Conservation (phyloP, 37 sponge, comb jelly and placozoan species). For the Beroe forskalii region DNA sequence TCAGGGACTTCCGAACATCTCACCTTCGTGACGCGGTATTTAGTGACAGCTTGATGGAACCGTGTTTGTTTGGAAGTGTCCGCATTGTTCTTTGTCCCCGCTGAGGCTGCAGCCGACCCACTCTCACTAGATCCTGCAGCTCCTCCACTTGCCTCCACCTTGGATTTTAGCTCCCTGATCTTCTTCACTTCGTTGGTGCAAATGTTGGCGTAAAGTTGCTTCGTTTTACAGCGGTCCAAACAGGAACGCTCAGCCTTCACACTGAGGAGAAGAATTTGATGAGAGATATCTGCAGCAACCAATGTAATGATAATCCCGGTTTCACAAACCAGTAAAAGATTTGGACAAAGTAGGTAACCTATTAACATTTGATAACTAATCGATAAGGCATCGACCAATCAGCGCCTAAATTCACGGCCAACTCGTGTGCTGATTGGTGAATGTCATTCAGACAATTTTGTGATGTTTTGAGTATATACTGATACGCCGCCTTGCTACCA, state of each 20-base stretch:
- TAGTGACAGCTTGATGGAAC: not conserved
- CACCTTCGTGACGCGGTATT: not conserved
- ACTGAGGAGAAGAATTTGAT: not conserved
- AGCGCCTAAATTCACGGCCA: too few relatives aligned
- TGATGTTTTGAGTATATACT: too few relatives aligned
- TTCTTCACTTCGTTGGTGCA: slow-evolving; percentile 53
- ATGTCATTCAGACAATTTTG: too few relatives aligned
- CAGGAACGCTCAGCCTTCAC: slow-evolving; percentile 38
- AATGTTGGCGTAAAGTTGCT: slow-evolving; percentile 18
- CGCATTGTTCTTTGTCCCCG: not conserved
- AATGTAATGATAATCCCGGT: too few relatives aligned
- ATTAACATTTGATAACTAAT: too few relatives aligned
- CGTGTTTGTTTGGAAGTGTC: not conserved
- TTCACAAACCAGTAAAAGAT: too few relatives aligned
- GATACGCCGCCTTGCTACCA: too few relatives aligned
- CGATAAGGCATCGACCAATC: too few relatives aligned
- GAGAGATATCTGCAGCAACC: not conserved
- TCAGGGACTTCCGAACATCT: too few relatives aligned
- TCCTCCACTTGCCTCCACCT: not conserved
- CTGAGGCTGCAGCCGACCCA: not conserved
- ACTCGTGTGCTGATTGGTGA: too few relatives aligned
- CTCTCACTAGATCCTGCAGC: not conserved
- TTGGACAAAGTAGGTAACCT: too few relatives aligned
- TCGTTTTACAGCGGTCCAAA: slow-evolving; percentile 30
- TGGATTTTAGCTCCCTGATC: slow-evolving; percentile 8